phyloP scores from a whole-genome alignment of 2,888 invertebrate genomes.

The Xestia rhomboidea region DNA sequence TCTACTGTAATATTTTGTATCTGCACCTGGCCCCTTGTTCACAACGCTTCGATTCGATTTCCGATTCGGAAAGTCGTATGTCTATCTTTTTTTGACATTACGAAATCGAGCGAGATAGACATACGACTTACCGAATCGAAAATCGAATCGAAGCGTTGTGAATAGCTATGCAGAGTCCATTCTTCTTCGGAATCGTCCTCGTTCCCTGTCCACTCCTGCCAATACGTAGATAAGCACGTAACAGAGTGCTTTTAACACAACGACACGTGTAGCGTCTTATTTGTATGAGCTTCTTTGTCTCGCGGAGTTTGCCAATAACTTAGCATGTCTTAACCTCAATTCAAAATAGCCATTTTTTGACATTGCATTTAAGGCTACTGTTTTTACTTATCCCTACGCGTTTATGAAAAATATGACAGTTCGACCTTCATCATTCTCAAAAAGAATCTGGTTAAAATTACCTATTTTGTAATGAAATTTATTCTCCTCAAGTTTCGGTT shows the following conservation, averaged over 20 bases:
- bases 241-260: slow-evolving; percentile 62
- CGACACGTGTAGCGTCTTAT: slow-evolving; percentile 61
- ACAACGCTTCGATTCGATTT: too few species aligned
- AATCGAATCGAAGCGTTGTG: too few species aligned
- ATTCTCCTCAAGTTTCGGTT: slow-evolving; percentile 10
- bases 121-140: too few species aligned
- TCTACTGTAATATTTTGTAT: neutral
- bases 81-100: too few species aligned
- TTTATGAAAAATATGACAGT: neutral
- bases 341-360: slow-evolving; percentile 46
- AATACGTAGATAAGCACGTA: slow-evolving; percentile 56
- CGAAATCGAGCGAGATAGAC: too few species aligned
- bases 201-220: slow-evolving; percentile 43
- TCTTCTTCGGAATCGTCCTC: slow-evolving; percentile 24
- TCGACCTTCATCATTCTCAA: neutral
- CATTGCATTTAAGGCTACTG: slow-evolving; percentile 31
- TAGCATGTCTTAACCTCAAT: slow-evolving; percentile 64
- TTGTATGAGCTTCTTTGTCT: slow-evolving; percentile 67
- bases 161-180: too few species aligned
- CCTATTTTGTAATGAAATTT: neutral
- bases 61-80: too few species aligned
- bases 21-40: too few species aligned
- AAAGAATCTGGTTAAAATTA: neutral
- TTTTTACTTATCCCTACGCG: neutral
- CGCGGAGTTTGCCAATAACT: slow-evolving; percentile 61